Base-by-base conservation (phyloP, 2,888 invertebrate species). In the Plagodis dolabraria region DNA sequence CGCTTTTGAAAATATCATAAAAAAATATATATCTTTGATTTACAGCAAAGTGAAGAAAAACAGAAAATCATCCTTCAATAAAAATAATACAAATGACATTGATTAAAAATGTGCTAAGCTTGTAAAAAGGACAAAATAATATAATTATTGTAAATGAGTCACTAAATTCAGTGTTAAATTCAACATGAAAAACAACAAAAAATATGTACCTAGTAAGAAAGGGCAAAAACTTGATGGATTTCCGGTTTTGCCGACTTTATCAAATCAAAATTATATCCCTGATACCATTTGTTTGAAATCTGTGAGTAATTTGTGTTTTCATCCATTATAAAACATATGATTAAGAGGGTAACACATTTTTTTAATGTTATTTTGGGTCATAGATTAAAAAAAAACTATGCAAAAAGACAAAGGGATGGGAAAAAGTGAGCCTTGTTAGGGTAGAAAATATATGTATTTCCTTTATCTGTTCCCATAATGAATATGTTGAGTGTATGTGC, bases 21-120 rank as follows among this genome's bases (percentile, higher is more conserved):
- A 82, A 81, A 81, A 79, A 82, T 79, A 80, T 78, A 80, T 72
- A 74, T 72, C 81, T 76, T 85, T 85, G 60, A 87, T 86, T 83
- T 80, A 70, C 67, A 61, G 71, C 73, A 75, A 75, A 74, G 77
- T 79, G 77, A 85, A 82, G 80, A 80, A 83, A n/a, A 86, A 84
- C 77, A 82, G 22, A 22, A 83, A 86, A 85, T 75, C 76, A 80
- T 78, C 77, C 77, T 78, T 75, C 76, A 77, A 68, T 83, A 86
- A 79, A 86, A 85, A 74, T 60, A 60, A 52, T 60, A 64, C 46
- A 57, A 57, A 64, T 54, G 38, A 60, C 64, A 67, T 60, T 65
- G 69, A 69, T 69, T 65, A 45, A 58, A 49, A 64, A 75, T 76
- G 75, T 71, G 65, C 67, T 76, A 73, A 38, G 49, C 51, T 61